These are phyloP conservation scores for Drosophila maculinotata DNA, from an alignment of 2,888 invertebrate species.

Conservation along the genomic window DNA sequence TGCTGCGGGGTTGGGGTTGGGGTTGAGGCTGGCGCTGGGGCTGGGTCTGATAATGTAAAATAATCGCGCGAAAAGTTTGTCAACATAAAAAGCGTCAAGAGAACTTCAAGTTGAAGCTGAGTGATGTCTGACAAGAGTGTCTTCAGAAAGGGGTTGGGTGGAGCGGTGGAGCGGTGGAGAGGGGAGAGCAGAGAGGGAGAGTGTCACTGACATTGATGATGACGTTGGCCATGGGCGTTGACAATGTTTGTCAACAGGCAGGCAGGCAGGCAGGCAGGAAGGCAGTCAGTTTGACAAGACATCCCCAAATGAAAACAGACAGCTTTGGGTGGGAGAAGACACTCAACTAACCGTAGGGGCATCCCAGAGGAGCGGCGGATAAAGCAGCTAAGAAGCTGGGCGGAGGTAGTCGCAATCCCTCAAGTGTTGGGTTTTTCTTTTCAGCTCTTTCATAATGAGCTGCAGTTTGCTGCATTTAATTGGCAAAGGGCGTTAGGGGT, in stretches of 20 bases:
- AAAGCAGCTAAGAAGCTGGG: conserved; percentile 24
- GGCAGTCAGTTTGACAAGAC: conserved; percentile 16
- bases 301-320: conserved; percentile 34
- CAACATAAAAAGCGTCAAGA: conserved; percentile 46
- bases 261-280: conserved; percentile 15
- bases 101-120: conserved; percentile 60
- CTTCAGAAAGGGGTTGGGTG: background rate
- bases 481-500: conserved; percentile 13
- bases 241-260: conserved; percentile 72
- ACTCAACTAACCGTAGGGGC: background rate
- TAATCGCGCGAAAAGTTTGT: conserved; percentile 63
- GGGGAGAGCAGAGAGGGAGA: background rate
- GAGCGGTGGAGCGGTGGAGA: background rate
- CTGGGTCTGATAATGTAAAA: too few relatives aligned
- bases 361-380: background rate
- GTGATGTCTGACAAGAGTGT: conserved; percentile 55
- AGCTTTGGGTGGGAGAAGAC: conserved; percentile 3
- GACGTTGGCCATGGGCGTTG: conserved; percentile 72
- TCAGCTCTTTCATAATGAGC: conserved; percentile 50
- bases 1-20: conserved; percentile 1
- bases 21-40: conserved; percentile 6
- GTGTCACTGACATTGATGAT: conserved; percentile 72
- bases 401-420: conserved; percentile 12
- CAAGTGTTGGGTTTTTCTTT: conserved; percentile 34
- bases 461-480: conserved; percentile 61